Evolutionary conservation across 2,888 invertebrate species (phyloP), one percentile per base, ranked within the genome.

Genomic region (Patella ulyssiponensis): DNA sequence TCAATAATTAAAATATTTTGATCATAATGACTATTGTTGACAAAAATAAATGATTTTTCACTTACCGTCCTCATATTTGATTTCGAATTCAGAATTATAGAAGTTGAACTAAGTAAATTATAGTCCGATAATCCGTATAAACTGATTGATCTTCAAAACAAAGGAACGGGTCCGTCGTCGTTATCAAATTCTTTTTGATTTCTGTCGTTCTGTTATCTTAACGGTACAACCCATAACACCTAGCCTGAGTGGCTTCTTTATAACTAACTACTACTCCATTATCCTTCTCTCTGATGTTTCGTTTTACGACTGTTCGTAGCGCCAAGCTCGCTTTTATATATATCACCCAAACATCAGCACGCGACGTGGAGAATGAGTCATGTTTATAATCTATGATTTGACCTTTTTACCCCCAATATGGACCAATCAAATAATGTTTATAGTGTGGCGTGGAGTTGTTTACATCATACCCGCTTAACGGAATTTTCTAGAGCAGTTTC

Each of bases 341-440:
- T 23, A 64, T 33, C 33, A 33, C 64, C 64, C n/a, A 20, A 64
- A 64, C 64, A 64, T 64, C 64, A 64, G 64, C 64, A 64, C 64
- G 64, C 64, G 64, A 64, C 64, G 64, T 64, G 64, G 64, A 64
- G 64, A 9, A 64, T 64, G 64, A 64, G 20, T 64, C 64, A 64
- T 64, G 23, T 64, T 64, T 23, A 20, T 64, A 23, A 64, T 23
- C 20, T 23, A 64, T 23, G 14, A 20, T 64, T 64, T 64, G 64
- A 64, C 20, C 64, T 23, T 23, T 64, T 64, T 11, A 64, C 64
- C 64, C 14, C 64, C 20, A 23, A 64, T 64, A 23, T 64, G 20
- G 23, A 64, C 64, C 64, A 64, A 64, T 64, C 64, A 64, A 64
- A 64, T 1, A 12, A 11, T 64, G 20, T 64, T 64, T 23, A 64